Percentiles rank a stretch among this genome's conserved stretches.
Conservation (phyloP, 1,140 invertebrate genomes). For the Frieseomelitta varia region DNA sequence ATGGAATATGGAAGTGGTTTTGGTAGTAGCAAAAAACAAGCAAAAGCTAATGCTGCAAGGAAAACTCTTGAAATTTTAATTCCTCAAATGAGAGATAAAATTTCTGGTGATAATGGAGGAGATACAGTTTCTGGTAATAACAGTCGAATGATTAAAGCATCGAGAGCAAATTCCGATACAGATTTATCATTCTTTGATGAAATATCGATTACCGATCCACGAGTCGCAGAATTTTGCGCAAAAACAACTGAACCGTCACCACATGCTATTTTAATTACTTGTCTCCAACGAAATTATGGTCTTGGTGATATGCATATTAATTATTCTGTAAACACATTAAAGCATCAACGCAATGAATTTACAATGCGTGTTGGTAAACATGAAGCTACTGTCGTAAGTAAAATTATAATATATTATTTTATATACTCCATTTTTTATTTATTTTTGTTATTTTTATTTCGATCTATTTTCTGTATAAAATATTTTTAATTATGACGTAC, state of each 20-base stretch:
- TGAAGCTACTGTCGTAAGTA: conserved; percentile 87
- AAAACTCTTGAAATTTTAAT: conserved; percentile 96
- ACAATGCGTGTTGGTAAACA: conserved; percentile 97
- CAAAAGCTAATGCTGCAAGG: conserved; percentile 95
- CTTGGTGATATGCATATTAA: conserved; percentile 93
- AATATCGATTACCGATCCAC: conserved; percentile 95
- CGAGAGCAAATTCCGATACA: conserved; percentile 77
- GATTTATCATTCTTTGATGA: conserved; percentile 94
- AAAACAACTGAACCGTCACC: conserved; percentile 97
- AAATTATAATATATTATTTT: conserved; percentile 4
- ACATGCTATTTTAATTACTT: conserved; percentile 95
- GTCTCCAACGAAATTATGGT: conserved; percentile 96
- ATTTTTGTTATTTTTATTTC: not conserved
- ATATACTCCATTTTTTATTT: not conserved
- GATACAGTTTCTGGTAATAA: conserved; percentile 82
- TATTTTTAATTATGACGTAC: not conserved
- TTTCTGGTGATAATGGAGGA: conserved; percentile 83
- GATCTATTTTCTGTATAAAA: not conserved
- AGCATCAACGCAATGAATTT: conserved; percentile 96
- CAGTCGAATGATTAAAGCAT: conserved; percentile 77
- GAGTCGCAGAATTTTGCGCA: conserved; percentile 95
- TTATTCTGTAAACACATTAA: conserved; percentile 93
- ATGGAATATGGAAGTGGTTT: conserved; percentile 96
- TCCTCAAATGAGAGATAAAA: conserved; percentile 94
- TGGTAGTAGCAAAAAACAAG: conserved; percentile 97